Evolutionary conservation across 1,140 invertebrate species (phyloP), one percentile per base, ranked within the genome.

Genomic region (Latrodectus geometricus): DNA sequence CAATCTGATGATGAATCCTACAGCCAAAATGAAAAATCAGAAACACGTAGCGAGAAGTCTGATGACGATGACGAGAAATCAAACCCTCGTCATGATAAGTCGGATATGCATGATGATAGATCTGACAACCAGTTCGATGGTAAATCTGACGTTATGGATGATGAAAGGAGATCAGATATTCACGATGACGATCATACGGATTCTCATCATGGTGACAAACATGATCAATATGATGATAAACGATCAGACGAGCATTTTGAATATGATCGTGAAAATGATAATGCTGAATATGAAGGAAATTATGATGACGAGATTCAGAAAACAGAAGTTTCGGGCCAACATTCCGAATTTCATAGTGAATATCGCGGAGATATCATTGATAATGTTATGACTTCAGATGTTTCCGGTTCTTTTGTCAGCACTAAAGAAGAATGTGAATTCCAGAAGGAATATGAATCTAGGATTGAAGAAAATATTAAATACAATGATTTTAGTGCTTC

Each of bases 141-240:
- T 20, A 86, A 86, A 21, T 76, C 82, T 0, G 82, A 84, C 14
- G 50, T 76, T 8, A 23, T 76, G 23, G 65, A 78, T 66, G 54
- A 61, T 35, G 56, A 76, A 77, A 95, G 96, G 90, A 93, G 95
- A 89, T 92, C 94, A 50, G 49, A 75, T 11, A 66, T 68, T 52
- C 69, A 65, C 35, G 81, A 83, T 61, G 54, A 78, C 21, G 61
- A 65, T 35, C 54, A 50, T n/a, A 75, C 54, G 23, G 23, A 83
- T 23, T 14, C 35, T 17, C 50, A 15, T 21, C 23, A 35, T 20
- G 68, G 8, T 17, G 75, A 84, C 20, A 15, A 66, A 48, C 77
- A 35, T n/a, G 7, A 35, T 35, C 9, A 48, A 3, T 21, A 69
- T 50, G 65, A 52, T n/a, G 20, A 48, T 5, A 49, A 50, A 14